phyloP scores from a whole-genome alignment of 2,888 invertebrate genomes.

The Drosophila affinis region DNA sequence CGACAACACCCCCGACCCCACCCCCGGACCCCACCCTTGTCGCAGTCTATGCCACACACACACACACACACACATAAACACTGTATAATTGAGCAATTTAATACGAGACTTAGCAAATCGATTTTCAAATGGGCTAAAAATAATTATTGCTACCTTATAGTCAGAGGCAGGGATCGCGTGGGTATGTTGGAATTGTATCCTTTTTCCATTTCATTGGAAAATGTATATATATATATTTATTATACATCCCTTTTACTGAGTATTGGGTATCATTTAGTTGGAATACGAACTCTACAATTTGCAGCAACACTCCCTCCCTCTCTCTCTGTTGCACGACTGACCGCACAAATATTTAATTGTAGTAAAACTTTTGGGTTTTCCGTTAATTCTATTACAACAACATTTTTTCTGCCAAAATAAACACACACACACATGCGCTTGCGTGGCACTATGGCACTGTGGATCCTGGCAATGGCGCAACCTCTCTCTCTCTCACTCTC shows the following conservation, averaged over 20 bases:
- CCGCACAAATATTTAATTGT: conserved; percentile 66
- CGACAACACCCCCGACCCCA: too few relatives aligned
- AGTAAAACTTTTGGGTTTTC: conserved; percentile 53
- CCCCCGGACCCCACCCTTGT: background rate
- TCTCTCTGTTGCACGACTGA: conserved; percentile 29
- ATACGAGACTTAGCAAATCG: conserved; percentile 24
- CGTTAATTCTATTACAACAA: conserved; percentile 67
- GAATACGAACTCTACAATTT: too few relatives aligned
- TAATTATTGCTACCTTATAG: too few relatives aligned
- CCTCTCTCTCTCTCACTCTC: background rate
- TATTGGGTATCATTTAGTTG: too few relatives aligned
- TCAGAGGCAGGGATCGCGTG: too few relatives aligned
- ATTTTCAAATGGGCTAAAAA: conserved; percentile 12
- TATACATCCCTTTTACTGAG: background rate
- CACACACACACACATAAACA: conserved; percentile 3
- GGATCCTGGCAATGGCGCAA: too few relatives aligned
- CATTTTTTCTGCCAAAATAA: conserved; percentile 49
- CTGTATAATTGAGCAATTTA: conserved; percentile 41
- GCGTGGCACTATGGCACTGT: conserved; percentile 4
- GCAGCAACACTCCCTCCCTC: background rate
- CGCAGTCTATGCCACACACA: background rate
- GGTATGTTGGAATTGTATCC: too few relatives aligned
- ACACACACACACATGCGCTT: conserved; percentile 22
- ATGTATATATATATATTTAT: background rate
- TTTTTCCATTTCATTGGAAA: background rate